These are phyloP conservation scores for Cryptocephalus primarius DNA, from an alignment of 2,888 invertebrate genomes.

Conservation along the genomic window DNA sequence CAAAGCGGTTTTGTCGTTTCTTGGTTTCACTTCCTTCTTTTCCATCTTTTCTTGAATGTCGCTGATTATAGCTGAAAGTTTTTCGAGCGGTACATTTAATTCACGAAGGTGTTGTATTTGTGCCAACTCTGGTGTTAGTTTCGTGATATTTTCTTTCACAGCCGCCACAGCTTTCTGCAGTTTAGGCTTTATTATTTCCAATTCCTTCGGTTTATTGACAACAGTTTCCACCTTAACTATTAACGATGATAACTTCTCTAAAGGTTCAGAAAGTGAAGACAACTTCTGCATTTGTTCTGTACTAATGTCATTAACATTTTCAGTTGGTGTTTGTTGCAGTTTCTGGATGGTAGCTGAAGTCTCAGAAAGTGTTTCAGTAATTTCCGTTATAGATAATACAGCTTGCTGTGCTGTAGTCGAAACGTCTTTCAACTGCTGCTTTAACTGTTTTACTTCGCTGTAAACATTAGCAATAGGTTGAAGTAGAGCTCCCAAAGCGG, in stretches of 20 bases:
- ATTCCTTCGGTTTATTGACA: conserved; percentile 7
- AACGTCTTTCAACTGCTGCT: background rate
- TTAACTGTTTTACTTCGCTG: background rate
- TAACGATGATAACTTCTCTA: conserved; percentile 7
- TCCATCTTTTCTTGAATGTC: too few relatives aligned
- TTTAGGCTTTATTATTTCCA: conserved; percentile 5
- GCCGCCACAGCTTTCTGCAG: conserved; percentile 9
- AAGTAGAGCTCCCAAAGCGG: background rate
- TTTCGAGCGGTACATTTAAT: conserved; percentile 6
- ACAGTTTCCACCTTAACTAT: conserved; percentile 6
- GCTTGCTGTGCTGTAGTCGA: conserved; percentile 6
- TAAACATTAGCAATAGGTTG: background rate
- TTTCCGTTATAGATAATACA: conserved; percentile 10
- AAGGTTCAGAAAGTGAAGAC: conserved; percentile 6
- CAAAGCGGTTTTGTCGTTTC: background rate
- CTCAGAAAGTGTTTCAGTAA: conserved; percentile 5
- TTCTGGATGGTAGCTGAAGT: conserved; percentile 7
- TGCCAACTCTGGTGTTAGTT: conserved; percentile 2
- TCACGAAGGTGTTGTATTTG: conserved; percentile 2
- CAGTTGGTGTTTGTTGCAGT: background rate
- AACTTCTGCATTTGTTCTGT: conserved; percentile 6
- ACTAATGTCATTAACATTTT: background rate
- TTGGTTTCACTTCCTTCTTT: too few relatives aligned
- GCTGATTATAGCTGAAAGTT: conserved; percentile 5
- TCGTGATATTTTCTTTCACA: conserved; percentile 12